Base-by-base conservation (phyloP, 2,888 invertebrate species). In the Patella ulyssiponensis region DNA sequence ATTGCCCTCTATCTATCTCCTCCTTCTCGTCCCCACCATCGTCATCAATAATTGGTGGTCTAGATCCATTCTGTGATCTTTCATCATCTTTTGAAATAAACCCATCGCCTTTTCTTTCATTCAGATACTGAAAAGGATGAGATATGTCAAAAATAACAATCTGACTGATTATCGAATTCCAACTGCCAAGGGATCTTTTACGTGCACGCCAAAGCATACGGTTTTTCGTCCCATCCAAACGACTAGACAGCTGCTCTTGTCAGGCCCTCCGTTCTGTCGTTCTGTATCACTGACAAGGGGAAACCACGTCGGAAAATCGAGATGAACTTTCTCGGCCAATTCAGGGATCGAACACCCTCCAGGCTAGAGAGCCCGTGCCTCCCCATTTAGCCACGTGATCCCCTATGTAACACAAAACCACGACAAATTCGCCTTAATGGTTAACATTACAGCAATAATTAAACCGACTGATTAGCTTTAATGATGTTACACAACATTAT, bases 61-160 rank as follows among this genome's bases (percentile, higher is more conserved):
- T 20, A 23, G 23, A 23, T 23, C 20, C 23, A 12, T 64, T 23
- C 15, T 20, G 20, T 64, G 64, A 64, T 64, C 64, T 64, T 11
- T 64, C 64, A 64, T 64, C 64, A 64, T 64, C 23, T 64, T 23
- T 64, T 9, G 20, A 23, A 14, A 23, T 23, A 4, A n/a, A 64
- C 0, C 7, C 64, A 20, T 58, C 17, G 1, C 64, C 23, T 23
- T 64, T 64, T 44, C 44, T 44, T 14, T 64, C 64, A 64, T 64
- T 12, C 12, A 64, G 5, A 11, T 23, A 20, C 64, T 64, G 64
- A 12, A 64, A 64, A 23, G 7, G 12, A 20, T 64, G 20, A 64
- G 3, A 20, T 23, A 20, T 20, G 93, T 0, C 94, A 94, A 44
- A 44, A 44, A 44, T 44, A 44, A 64, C 64, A 64, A 64, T 20